phyloP scores from a whole-genome alignment of 92 coral and sea anemone genomes.

The Actinostola sp. region DNA sequence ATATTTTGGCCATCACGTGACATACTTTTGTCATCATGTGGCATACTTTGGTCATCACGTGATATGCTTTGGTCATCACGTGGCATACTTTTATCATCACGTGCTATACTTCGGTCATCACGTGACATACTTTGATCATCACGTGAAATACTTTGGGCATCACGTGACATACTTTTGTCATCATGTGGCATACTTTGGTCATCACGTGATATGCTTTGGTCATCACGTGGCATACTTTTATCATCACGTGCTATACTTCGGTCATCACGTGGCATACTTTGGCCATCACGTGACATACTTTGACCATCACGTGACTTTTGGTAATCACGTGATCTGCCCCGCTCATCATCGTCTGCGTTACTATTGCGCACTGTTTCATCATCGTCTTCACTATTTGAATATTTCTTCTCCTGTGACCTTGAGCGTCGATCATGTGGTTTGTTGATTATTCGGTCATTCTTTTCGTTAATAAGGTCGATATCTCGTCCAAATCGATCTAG shows the following conservation, averaged over 20 bases:
- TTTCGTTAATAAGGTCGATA: background rate
- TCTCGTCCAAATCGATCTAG: background rate
- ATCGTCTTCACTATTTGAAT: conserved; percentile 3
- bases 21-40: no score
- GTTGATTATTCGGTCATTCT: background rate
- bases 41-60: conserved; percentile 1
- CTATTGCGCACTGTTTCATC: background rate
- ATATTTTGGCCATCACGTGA: background rate
- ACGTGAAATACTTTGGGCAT: no score
- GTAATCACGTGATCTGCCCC: conserved; percentile 1
- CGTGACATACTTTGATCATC: no score
- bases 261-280: background rate
- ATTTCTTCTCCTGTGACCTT: conserved; percentile 4
- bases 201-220: background rate
- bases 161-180: no score
- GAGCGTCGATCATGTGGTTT: background rate
- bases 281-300: background rate
- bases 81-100: no score
- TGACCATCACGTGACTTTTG: background rate
- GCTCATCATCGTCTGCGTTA: no score
- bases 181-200: no score
- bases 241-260: background rate
- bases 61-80: background rate
- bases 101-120: no score
- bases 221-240: background rate